Conservation (phyloP, 2,797 vertebrate genomes). For the Macropus fuliginosus region DNA sequence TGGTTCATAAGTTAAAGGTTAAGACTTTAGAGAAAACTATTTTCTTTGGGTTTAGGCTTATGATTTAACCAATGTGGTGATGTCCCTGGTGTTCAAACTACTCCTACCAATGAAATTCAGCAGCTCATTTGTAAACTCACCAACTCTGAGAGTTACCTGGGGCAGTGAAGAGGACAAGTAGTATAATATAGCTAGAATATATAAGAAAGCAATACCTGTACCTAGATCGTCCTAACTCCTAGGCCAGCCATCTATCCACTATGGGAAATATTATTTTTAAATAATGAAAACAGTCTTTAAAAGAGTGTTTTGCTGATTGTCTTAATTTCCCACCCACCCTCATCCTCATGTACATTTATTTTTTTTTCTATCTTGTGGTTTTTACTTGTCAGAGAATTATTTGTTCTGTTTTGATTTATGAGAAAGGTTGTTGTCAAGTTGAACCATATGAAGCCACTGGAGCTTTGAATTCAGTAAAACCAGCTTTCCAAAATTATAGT, state of each 20-base stretch:
- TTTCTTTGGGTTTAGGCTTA: not conserved
- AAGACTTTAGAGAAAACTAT: not conserved
- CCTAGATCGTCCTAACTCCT: not conserved
- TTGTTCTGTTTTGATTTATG: constrained; percentile 7
- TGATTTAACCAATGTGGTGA: not conserved
- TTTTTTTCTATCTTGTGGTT: not conserved
- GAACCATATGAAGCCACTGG: constrained; percentile 23
- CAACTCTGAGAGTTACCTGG: not conserved
- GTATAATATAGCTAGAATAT: not conserved
- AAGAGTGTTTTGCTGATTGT: not conserved
- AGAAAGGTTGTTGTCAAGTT: constrained; percentile 2
- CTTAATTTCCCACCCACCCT: not conserved
- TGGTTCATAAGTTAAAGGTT: not conserved
- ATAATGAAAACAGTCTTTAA: not conserved
- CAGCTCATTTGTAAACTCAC: not conserved
- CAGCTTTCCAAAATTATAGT: constrained; percentile 49
- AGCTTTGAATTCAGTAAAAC: constrained; percentile 45
- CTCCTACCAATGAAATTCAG: not conserved
- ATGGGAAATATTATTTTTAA: not conserved
- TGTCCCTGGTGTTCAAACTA: not conserved
- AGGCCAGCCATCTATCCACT: not conserved
- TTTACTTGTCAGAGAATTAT: constrained; percentile 2
- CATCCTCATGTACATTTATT: not conserved
- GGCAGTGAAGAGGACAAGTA: not conserved
- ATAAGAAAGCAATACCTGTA: not conserved